Base-by-base conservation (phyloP, 2,797 vertebrate species). In the Mormyrops attenuatus region DNA sequence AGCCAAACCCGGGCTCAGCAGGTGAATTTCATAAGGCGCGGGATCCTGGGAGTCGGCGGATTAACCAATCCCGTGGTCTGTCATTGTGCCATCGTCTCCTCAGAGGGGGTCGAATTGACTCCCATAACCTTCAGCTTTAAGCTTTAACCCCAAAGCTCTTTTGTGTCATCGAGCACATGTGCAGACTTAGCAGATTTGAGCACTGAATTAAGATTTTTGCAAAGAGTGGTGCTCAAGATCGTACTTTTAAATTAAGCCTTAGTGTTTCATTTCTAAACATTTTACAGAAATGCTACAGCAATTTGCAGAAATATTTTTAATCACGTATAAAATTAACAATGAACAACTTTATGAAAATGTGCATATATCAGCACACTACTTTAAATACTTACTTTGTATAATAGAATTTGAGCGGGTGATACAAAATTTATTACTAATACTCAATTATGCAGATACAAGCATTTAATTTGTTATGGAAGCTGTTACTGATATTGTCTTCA, bases 51-150 rank as follows among this genome's bases (percentile, higher is more conserved):
- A 17, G 63, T 5, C 6, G 50, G 85, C 1, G 47, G 90, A 89
- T 90, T 89, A 89, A 63, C 85, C 66, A 88, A 26, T 30, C 85
- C 69, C 1, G 52, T 17, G 52, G 90, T 89, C 86, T 89, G 84
- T 90, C 69, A 84, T 89, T 50, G 69, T 90, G 88, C 69, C 90
- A 90, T 82, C 55, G 53, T 57, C 44, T 89, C 60, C 73, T 82
- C 88, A 89, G 90, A 41, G 86, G 85, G 88, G 85, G 85, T 34
- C 47, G 44, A 90, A 88, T 85, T 89, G 80, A 89, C 85, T 88
- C 88, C 57, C 88, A 52, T 87, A 89, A 90, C 88, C 90, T 90
- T 84, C 90, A 88, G 26, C 88, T 89, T 87, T 88, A 85, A 87
- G 88, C 85, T 50, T 89, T 57, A 88, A 52, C 85, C 90, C 85